Base-by-base conservation (phyloP, 2,888 invertebrate species). In the Belgica antarctica region DNA sequence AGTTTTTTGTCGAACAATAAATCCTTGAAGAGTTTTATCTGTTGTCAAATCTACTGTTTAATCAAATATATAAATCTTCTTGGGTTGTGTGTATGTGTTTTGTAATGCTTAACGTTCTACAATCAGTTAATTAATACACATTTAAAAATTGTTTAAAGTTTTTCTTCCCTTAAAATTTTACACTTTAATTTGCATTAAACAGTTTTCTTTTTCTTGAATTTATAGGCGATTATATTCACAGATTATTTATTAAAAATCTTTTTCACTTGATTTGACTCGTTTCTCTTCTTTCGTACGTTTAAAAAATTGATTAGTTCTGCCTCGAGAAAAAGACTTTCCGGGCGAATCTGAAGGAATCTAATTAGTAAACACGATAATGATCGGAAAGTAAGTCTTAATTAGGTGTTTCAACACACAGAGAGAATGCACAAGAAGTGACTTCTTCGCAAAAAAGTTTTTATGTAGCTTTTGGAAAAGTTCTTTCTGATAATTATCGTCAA, bases 201-300 rank as follows among this genome's bases (percentile, higher is more conserved):
- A 34, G 19, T 68, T 59, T 27, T 25, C 22, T 59, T 59, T 27
- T 52, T 65, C 17, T 65, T 66, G 66, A 28, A 66, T 52, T 66
- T 47, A 17, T 68, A 68, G 68, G 68, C 68, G 57, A 36, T 34
- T 36, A 65, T 65, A 68, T 68, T 68, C 68, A 68, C 68, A 68
- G 68, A 47, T 68, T 68, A 31, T 47, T 52, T 27, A 24, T 59
- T 59, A 27, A 59, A 59, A 59, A 59, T 59, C 59, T 47, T 47
- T 15, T 57, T 17, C 24, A 15, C 46, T 52, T 47, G 65, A 66
- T 66, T 47, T 66, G 47, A 36, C 24, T 63, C 24, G 24, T 63
- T 63, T 63, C 17, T 27, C 10, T 65, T 65, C 22, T 65, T 65
- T 36, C 22, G 17, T 34, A 52, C 8, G 52, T 22, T n/a, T 52